Evolutionary conservation across 1,140 invertebrate genomes (phyloP).

Genomic region (Solenopsis fugax): DNA sequence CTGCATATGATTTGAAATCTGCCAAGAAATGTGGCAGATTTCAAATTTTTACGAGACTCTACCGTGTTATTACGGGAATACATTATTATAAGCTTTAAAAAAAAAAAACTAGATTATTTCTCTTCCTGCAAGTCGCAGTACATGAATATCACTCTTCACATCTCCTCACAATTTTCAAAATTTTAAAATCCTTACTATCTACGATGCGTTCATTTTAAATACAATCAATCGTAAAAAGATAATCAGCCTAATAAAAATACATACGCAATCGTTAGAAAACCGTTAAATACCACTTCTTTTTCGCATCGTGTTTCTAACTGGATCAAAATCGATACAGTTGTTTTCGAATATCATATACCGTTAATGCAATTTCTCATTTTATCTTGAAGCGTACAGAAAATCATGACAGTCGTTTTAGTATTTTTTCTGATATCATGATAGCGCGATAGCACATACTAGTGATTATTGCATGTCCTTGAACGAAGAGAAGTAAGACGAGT

Average conservation of each 20-base stretch:
- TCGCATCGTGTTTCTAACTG: constrained; percentile 25
- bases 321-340: constrained; percentile 22
- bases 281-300: constrained; percentile 10
- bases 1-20: neutral
- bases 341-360: constrained; percentile 28
- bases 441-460: neutral
- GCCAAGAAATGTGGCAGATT: neutral
- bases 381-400: constrained; percentile 18
- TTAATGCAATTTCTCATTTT: constrained; percentile 38
- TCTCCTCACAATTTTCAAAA: neutral
- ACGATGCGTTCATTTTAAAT: neutral
- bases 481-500: neutral
- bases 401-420: neutral
- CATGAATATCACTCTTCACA: neutral
- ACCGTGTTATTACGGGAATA: neutral
- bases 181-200: neutral
- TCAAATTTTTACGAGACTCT: neutral
- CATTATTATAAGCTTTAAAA: neutral
- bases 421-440: constrained; percentile 14
- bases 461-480: neutral
- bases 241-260: neutral
- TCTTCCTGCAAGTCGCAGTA: neutral
- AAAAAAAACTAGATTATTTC: neutral
- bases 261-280: neutral
- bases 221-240: neutral